These are phyloP conservation scores for Edolisoma coerulescens DNA, from an alignment of 2,113 vertebrate species.

Conservation along the genomic window DNA sequence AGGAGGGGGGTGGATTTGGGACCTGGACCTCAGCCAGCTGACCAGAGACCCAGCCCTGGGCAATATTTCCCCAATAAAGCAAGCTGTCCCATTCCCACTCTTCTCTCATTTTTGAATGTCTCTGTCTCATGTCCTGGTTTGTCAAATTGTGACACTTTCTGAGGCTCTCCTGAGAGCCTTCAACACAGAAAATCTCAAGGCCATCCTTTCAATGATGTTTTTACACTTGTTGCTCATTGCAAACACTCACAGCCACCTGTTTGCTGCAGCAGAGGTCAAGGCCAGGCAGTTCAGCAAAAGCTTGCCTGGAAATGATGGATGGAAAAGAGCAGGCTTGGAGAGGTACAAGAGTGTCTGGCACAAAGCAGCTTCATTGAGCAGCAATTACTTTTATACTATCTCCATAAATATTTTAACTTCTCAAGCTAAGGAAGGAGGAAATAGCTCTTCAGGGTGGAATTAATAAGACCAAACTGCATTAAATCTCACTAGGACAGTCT, in stretches of 20 bases:
- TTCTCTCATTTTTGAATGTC: neutral
- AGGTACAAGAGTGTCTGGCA: neutral
- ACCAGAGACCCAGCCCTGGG: neutral
- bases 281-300: neutral
- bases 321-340: neutral
- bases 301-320: neutral
- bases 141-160: fast-evolving
- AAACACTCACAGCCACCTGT: neutral
- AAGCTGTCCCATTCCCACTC: neutral
- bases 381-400: slow-evolving; percentile 26
- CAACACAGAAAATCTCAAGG: neutral
- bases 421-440: neutral
- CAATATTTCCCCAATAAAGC: neutral
- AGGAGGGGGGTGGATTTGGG: neutral
- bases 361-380: neutral
- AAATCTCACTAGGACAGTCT: slow-evolving; percentile 35
- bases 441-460: slow-evolving; percentile 32
- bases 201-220: neutral
- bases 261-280: neutral
- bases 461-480: slow-evolving; percentile 44
- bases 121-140: neutral
- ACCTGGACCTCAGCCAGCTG: neutral
- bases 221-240: neutral
- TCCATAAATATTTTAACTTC: slow-evolving; percentile 58
- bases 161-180: neutral